Conservation (phyloP, 2,888 invertebrate genomes). For the Epistrophe eligans region DNA sequence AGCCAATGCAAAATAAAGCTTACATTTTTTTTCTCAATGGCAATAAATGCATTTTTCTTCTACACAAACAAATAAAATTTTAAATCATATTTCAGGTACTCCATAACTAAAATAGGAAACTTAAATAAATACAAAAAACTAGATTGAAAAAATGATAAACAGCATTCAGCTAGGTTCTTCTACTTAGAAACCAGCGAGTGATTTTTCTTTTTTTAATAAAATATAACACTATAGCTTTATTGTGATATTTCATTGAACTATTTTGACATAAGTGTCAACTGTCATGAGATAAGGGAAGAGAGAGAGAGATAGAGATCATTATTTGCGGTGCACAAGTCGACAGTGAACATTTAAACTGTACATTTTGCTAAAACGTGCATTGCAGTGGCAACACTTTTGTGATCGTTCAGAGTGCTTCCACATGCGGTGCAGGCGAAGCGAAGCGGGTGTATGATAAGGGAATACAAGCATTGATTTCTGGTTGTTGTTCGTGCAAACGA, state of each 20-base stretch:
- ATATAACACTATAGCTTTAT: slow-evolving; percentile 19
- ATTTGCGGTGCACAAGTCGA: slow-evolving; percentile 78
- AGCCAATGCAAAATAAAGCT: slow-evolving; percentile 57
- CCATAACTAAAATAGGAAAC: slow-evolving; percentile 83
- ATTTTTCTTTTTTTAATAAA: not conserved
- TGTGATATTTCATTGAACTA: slow-evolving; percentile 27
- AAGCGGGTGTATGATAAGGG: slow-evolving; percentile 84
- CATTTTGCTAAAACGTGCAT: slow-evolving; percentile 79
- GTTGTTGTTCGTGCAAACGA: slow-evolving; percentile 79
- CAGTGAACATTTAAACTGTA: slow-evolving; percentile 82
- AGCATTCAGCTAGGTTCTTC: slow-evolving; percentile 11
- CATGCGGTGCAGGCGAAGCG: slow-evolving; percentile 84
- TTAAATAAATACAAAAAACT: slow-evolving; percentile 78
- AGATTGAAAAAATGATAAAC: slow-evolving; percentile 19
- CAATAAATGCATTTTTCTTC: slow-evolving; percentile 47
- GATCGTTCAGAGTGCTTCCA: slow-evolving; percentile 84
- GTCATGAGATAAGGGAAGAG: not conserved
- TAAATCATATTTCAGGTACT: slow-evolving; percentile 84
- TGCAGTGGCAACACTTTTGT: slow-evolving; percentile 79
- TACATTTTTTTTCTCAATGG: slow-evolving; percentile 19
- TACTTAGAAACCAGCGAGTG: slow-evolving; percentile 4
- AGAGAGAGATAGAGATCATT: slow-evolving; percentile 40
- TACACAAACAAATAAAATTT: slow-evolving; percentile 48
- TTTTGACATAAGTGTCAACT: not conserved
- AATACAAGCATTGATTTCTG: slow-evolving; percentile 80